A percentile compares a stretch with the other conserved stretches of the same genome.
Evolutionary conservation across 92 coral and sea anemone genomes (phyloP).

Genomic region (Zoanthus sociatus): DNA sequence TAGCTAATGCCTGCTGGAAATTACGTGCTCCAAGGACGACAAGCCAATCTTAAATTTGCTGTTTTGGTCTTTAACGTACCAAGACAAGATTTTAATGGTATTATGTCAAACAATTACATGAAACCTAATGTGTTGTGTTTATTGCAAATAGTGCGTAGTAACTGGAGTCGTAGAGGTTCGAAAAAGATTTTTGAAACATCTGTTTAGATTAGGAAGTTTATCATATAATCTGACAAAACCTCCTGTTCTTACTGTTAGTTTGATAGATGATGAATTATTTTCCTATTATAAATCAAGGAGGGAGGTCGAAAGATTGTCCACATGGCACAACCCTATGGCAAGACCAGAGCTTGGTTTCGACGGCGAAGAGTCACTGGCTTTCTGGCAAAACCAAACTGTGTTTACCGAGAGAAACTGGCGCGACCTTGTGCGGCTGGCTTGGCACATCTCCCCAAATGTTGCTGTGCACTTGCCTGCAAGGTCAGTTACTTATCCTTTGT

Average conservation of each 20-base stretch:
- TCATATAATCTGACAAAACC: neutral
- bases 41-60: too few species aligned
- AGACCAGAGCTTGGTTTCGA: slow-evolving; percentile 73
- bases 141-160: too few species aligned
- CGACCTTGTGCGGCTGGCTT: slow-evolving; percentile 91
- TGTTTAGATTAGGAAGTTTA: neutral
- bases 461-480: slow-evolving; percentile 94
- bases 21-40: too few species aligned
- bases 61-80: too few species aligned
- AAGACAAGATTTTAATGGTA: too few species aligned
- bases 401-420: slow-evolving; percentile 96
- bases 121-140: too few species aligned
- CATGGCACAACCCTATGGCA: slow-evolving; percentile 95
- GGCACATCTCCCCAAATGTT: slow-evolving; percentile 92
- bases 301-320: slow-evolving; percentile 87
- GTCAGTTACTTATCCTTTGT: slow-evolving; percentile 39
- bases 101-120: too few species aligned
- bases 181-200: too few species aligned
- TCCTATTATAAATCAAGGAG: slow-evolving; percentile 35
- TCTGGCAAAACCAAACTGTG: slow-evolving; percentile 92
- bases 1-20: too few species aligned
- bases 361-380: slow-evolving; percentile 81
- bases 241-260: neutral
- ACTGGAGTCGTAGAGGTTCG: too few species aligned
- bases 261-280: neutral